phyloP scores from a whole-genome alignment of 2,113 vertebrate genomes.

The Rattus rattus region DNA sequence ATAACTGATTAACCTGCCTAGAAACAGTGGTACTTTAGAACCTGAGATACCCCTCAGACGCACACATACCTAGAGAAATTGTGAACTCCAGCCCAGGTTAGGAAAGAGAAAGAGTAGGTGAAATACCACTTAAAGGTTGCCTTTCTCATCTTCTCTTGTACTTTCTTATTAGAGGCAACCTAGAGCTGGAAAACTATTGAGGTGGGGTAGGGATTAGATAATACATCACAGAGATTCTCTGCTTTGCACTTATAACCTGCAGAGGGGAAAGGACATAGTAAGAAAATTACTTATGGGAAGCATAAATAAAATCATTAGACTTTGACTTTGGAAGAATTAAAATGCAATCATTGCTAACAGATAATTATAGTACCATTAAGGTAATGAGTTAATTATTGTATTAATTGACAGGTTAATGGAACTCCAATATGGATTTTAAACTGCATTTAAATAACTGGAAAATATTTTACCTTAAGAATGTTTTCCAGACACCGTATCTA shows the following conservation, averaged over 20 bases:
- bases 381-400: slow-evolving; percentile 79
- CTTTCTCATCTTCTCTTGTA: neutral
- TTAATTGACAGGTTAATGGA: slow-evolving; percentile 79
- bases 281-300: slow-evolving; percentile 64
- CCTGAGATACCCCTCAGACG: neutral
- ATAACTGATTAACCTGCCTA: neutral
- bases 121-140: neutral
- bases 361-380: slow-evolving; percentile 77
- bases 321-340: slow-evolving; percentile 69
- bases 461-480: slow-evolving; percentile 12
- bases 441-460: slow-evolving; percentile 59
- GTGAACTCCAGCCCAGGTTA: neutral
- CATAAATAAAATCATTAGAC: slow-evolving; percentile 69
- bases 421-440: slow-evolving; percentile 63
- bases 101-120: neutral
- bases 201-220: neutral
- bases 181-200: neutral
- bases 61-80: neutral
- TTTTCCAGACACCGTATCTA: slow-evolving; percentile 37
- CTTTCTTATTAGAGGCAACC: neutral
- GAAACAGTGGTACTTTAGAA: neutral
- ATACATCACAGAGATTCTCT: neutral
- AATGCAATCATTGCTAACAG: slow-evolving; percentile 70
- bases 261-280: slow-evolving; percentile 43
- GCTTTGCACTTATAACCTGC: slow-evolving; percentile 20